Evolutionary conservation across 1,140 invertebrate species (phyloP).

Genomic region (Lutraria rhynchaena): DNA sequence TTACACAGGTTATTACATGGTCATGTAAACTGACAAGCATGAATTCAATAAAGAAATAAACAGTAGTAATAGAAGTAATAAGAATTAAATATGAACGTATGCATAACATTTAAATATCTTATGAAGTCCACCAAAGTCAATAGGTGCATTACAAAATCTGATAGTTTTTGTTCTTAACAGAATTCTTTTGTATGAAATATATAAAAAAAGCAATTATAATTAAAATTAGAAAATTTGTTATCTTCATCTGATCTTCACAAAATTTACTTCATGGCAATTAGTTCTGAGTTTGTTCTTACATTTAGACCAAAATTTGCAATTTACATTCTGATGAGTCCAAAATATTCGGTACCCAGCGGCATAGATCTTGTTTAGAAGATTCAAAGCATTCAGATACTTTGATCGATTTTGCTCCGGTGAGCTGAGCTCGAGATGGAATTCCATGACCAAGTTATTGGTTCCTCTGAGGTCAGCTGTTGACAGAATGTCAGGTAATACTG

Average conservation of each 20-base stretch:
- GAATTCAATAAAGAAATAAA: too few species aligned
- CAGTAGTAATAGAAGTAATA: too few species aligned
- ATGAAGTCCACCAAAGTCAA: too few species aligned
- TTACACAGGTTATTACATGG: too few species aligned
- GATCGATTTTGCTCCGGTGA: slow-evolving; percentile 24
- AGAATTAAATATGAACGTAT: too few species aligned
- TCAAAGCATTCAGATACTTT: slow-evolving; percentile 20
- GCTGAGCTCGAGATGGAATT: slow-evolving; percentile 29
- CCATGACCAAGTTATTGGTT: slow-evolving; percentile 22
- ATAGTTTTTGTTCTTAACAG: too few species aligned
- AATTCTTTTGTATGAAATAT: too few species aligned
- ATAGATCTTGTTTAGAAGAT: slow-evolving; percentile 19
- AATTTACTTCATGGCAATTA: slow-evolving; percentile 53
- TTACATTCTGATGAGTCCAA: slow-evolving; percentile 51
- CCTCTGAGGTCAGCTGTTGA: not conserved
- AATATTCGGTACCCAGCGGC: slow-evolving; percentile 37
- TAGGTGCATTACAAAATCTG: too few species aligned
- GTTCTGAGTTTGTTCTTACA: slow-evolving; percentile 31
- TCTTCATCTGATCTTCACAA: slow-evolving; percentile 31
- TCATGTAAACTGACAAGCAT: too few species aligned
- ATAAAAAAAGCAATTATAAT: too few species aligned
- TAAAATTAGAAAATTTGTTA: too few species aligned
- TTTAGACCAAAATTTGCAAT: slow-evolving; percentile 31
- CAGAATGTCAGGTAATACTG: slow-evolving; percentile 33
- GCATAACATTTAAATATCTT: too few species aligned